These are phyloP conservation scores for Drosophila yakuba DNA, from an alignment of 1,140 invertebrate species.

Conservation along the genomic window DNA sequence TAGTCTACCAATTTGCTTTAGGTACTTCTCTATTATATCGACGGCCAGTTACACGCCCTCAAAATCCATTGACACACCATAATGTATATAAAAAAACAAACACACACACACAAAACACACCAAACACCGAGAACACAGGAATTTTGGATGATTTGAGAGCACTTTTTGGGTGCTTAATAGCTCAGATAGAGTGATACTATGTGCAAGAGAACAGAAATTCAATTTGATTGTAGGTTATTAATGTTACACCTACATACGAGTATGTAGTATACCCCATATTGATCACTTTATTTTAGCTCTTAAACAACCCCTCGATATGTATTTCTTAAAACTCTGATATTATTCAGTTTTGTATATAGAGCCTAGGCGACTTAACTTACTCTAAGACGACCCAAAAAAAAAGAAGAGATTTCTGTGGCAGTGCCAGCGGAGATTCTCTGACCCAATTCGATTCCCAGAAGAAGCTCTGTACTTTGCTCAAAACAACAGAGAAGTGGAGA, in stretches of 20 bases:
- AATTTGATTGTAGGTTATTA: neutral
- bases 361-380: conserved; percentile 21
- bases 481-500: neutral
- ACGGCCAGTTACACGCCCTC: conserved; percentile 4
- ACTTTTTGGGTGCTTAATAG: neutral
- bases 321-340: neutral
- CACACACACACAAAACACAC: neutral
- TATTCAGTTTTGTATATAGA: conserved; percentile 12
- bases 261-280: neutral
- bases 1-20: conserved; percentile 4
- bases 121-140: neutral
- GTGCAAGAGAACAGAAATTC: neutral
- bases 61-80: neutral
- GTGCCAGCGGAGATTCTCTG: conserved; percentile 8
- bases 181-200: conserved; percentile 4
- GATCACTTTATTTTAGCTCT: neutral
- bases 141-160: conserved; percentile 10
- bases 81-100: conserved; percentile 21
- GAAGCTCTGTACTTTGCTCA: conserved; percentile 14
- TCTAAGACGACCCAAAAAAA: no score
- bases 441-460: neutral
- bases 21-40: conserved; percentile 3
- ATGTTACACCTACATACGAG: neutral
- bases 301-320: neutral
- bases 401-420: conserved; percentile 14